Percentiles rank a stretch among this genome's conserved stretches.
These are phyloP conservation scores for Sciurus vulgaris DNA, from an alignment of 2,797 vertebrate species.

Conservation along the genomic window DNA sequence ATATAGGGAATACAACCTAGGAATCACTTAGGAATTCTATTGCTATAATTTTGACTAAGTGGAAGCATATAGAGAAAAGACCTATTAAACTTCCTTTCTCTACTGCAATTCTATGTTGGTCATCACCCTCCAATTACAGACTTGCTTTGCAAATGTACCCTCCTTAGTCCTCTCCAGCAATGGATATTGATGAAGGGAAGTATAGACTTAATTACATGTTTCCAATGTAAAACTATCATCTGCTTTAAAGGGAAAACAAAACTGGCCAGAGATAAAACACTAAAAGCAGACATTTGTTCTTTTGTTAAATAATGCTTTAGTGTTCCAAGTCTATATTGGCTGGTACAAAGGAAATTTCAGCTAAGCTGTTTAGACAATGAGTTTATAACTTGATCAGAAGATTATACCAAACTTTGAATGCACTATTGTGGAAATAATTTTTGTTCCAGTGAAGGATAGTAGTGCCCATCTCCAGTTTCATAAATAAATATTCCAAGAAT, in stretches of 20 bases:
- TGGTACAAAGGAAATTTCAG: slow-evolving; percentile 34
- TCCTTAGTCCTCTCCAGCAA: neutral
- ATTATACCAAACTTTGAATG: neutral
- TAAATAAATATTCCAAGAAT: neutral
- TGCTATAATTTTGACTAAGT: slow-evolving; percentile 39
- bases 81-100: neutral
- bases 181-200: neutral
- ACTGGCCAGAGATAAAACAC: neutral
- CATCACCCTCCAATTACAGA: neutral
- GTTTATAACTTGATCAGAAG: slow-evolving; percentile 2
- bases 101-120: neutral
- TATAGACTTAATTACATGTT: slow-evolving; percentile 11
- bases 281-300: slow-evolving; percentile 9
- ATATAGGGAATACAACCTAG: neutral
- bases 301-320: neutral
- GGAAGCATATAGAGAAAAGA: neutral
- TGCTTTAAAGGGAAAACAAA: slow-evolving; percentile 52
- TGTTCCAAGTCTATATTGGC: neutral
- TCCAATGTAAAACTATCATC: neutral
- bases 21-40: neutral
- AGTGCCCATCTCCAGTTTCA: neutral
- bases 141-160: neutral
- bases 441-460: neutral
- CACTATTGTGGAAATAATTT: neutral
- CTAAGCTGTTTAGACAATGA: neutral